Evolutionary conservation across 1,140 invertebrate species (phyloP).

Genomic region (Formica selysi): DNA sequence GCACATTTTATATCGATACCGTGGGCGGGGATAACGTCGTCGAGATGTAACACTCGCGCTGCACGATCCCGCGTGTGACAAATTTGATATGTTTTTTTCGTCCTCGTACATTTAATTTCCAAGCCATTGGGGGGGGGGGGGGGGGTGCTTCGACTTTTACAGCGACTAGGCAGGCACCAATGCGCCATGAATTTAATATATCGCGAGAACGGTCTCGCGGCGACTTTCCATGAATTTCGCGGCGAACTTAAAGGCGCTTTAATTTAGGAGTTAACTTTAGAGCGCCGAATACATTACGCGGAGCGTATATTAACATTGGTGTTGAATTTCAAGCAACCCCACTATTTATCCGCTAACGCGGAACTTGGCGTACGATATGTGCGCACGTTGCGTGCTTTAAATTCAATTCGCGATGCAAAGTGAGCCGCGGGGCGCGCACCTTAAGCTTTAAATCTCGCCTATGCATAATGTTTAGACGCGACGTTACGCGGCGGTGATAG

Average conservation of each 20-base stretch:
- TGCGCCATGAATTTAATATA: constrained; percentile 58
- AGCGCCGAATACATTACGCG: constrained; percentile 57
- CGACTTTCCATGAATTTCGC: constrained; percentile 54
- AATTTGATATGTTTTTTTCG: constrained; percentile 47
- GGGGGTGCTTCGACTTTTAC: constrained; percentile 35
- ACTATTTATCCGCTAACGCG: constrained; percentile 48
- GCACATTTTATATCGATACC: constrained; percentile 19
- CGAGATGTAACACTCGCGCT: constrained; percentile 12
- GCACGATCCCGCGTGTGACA: constrained; percentile 15
- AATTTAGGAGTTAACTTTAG: constrained; percentile 63
- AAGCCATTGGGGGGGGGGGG: no score
- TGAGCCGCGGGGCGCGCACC: constrained; percentile 6
- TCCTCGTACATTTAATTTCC: constrained; percentile 28
- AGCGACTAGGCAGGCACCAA: constrained; percentile 11
- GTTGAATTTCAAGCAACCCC: constrained; percentile 47
- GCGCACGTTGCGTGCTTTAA: constrained; percentile 36
- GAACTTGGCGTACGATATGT: constrained; percentile 41
- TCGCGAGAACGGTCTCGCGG: constrained; percentile 27
- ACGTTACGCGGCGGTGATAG: not conserved
- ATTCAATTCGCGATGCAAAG: constrained; percentile 54
- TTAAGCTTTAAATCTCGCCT: constrained; percentile 47
- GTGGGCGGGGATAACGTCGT: not conserved
- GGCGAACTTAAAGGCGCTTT: constrained; percentile 62
- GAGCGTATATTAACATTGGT: constrained; percentile 59
- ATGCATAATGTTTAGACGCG: constrained; percentile 46